Base-by-base conservation (phyloP, 2,797 vertebrate genomes). In the Chlorospingus flavigularis region DNA sequence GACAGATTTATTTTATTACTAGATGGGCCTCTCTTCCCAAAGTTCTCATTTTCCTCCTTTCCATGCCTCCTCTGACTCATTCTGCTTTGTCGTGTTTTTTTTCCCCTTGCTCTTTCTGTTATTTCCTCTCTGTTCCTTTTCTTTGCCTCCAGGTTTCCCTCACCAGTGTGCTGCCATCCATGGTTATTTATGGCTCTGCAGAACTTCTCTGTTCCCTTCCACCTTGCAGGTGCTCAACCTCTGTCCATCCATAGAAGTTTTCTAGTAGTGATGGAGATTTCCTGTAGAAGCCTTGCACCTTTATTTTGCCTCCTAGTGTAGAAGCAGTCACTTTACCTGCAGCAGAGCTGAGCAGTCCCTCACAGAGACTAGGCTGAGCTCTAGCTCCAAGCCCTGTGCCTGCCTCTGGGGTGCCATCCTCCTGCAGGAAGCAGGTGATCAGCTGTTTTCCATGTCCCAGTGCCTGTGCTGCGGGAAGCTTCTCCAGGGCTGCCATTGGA, bases 231-330 rank as follows among this genome's bases (percentile, higher is more conserved):
- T 1, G 1, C 28, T 72, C 50, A 75, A 6, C 28, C 17, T 50
- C 70, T 61, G 35, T 30, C 54, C 20, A 1, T 31, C 47, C 6
- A 0, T 1, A 58, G 48, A 70, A 35, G 37, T 24, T 60, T 40
- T 54, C 19, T 21, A 11, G 15, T 11, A 26, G 25, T 9, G 16
- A 13, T 67, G 66, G 43, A 16, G 35, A 20, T 66, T 74, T 70
- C 17, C 48, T n/a, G 0, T 3, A n/a, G 61, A 48, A 74, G 30
- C 31, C 33, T 63, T 23, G 9, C 5, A 1, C 33, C 39, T 45
- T 17, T 40, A 37, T 28, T 71, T 65, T 73, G 21, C 35, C 23
- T 83, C 0, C 0, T 20, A 14, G 31, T 0, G 0, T 5, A 28
- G 65, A 53, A 51, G 16, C 18, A 5, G 45, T 35, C 31, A 5